Percentiles rank a stretch among this genome's conserved stretches.
Conservation (phyloP, 2,888 invertebrate genomes). For the Seira musarum region DNA sequence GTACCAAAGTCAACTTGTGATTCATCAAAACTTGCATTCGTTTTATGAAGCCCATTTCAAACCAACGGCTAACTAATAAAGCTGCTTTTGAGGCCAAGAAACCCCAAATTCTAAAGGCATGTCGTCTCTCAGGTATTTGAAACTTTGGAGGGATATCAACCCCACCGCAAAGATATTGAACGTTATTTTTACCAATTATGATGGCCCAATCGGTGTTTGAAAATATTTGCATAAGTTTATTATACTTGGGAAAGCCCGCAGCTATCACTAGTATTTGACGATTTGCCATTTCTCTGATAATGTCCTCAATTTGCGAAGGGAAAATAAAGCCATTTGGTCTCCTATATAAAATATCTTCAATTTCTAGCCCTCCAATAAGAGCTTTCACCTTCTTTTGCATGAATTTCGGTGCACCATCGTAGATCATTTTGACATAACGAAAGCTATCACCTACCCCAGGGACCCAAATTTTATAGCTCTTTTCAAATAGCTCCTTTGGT, state of each 20-base stretch:
- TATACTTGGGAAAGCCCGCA: conserved; percentile 27
- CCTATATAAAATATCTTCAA: conserved; percentile 14
- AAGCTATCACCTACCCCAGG: background rate
- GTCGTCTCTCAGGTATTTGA: conserved; percentile 26
- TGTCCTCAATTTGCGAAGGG: background rate
- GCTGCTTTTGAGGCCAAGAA: background rate
- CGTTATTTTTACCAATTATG: background rate
- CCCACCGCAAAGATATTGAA: conserved; percentile 16
- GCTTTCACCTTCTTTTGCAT: conserved; percentile 20
- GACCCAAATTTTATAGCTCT: conserved; percentile 10
- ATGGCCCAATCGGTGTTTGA: conserved; percentile 1
- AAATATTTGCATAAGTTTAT: conserved; percentile 30
- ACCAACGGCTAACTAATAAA: background rate
- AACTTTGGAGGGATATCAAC: conserved; percentile 14
- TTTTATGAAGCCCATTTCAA: conserved; percentile 29
- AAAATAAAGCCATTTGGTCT: background rate
- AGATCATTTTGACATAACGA: background rate
- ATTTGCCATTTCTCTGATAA: conserved; percentile 14
- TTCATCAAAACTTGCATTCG: conserved; percentile 17
- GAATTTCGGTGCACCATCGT: conserved; percentile 13
- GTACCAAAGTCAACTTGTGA: conserved; percentile 10
- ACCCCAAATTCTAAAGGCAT: conserved; percentile 28
- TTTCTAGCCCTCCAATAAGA: conserved; percentile 4
- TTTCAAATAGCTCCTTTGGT: background rate
- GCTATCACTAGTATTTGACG: conserved; percentile 12